Evolutionary conservation across 64 coral and sea anemone genomes (phyloP), one percentile per base, ranked within the genome.

Genomic region (Stichodactyla mertensii): DNA sequence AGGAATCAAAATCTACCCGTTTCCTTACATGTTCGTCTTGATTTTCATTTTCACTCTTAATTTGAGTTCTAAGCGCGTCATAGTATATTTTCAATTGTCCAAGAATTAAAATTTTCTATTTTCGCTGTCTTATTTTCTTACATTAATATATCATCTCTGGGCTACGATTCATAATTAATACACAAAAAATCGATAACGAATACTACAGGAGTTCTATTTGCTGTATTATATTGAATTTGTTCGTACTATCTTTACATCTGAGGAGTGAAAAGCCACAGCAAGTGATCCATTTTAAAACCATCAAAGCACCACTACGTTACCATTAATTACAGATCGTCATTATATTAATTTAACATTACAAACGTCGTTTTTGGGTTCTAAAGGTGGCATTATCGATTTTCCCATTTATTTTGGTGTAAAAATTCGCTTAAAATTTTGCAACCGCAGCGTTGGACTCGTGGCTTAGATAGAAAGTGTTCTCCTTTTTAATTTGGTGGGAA

Each of bases 281-380:
- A 14, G 24, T 27, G 69, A 74, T 13, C 26, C 24, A 74, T 74
- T 74, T 74, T 74, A 4, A 23, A 74, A 8, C 69, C 69, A 74
- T 31, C 69, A 74, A 74, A 9, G 56, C 69, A 31, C 7, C 69
- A 2, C 69, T 74, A 23, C 23, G 24, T 74, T 31, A 31, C 69
- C 69, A 74, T 74, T 74, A 74, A 74, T 74, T 74, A 31, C 69
- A 74, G 69, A 74, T 74, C 23, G 69, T 74, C 69, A 74, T 74
- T 74, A 36, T 74, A 27, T 26, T 74, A 74, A 66, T 74, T 74
- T 74, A 27, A 74, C 69, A 74, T 26, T 28, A 71, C 69, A 10
- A 74, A 74, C 24, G 69, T 11, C 69, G 69, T 74, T 74, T 74
- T 74, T n/a, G 19, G 62, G 62, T n/a, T 66, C 19, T n/a, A 22